Conservation (phyloP, 1,140 invertebrate genomes). For the Elysia chlorotica region DNA sequence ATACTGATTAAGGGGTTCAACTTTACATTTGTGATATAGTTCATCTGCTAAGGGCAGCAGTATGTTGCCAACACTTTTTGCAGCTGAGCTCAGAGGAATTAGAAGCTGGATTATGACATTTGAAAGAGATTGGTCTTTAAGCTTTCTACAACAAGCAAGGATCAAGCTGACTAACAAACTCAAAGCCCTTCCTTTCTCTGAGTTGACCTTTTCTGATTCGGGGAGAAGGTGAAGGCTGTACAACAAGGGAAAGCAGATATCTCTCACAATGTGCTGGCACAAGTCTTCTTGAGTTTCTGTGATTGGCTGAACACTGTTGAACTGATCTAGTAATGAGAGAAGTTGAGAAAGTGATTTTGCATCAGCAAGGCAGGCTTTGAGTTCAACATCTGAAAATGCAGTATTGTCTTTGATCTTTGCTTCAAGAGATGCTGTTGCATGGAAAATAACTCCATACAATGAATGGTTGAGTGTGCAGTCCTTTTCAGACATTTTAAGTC, state of each 20-base stretch:
- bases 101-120: not conserved
- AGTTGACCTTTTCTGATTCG: slow-evolving; percentile 2
- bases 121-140: not conserved
- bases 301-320: not conserved
- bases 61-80: not conserved
- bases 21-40: not conserved
- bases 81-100: not conserved
- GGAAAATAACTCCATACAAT: too few relatives aligned
- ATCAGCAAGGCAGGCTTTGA: too few relatives aligned
- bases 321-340: not conserved
- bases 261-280: not conserved
- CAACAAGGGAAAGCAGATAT: slow-evolving; percentile 19
- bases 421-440: too few relatives aligned
- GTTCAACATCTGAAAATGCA: too few relatives aligned
- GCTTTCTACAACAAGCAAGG: not conserved
- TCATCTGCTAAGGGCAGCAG: not conserved
- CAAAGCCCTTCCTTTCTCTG: not conserved
- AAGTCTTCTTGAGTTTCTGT: not conserved
- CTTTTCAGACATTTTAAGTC: too few relatives aligned
- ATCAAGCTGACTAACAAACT: not conserved
- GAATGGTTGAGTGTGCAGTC: too few relatives aligned
- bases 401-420: too few relatives aligned
- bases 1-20: slow-evolving; percentile 1
- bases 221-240: slow-evolving; percentile 10
- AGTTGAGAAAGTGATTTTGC: too few relatives aligned